Evolutionary conservation across 2,888 invertebrate species (phyloP).

Genomic region (Chloroclystis v-ata): DNA sequence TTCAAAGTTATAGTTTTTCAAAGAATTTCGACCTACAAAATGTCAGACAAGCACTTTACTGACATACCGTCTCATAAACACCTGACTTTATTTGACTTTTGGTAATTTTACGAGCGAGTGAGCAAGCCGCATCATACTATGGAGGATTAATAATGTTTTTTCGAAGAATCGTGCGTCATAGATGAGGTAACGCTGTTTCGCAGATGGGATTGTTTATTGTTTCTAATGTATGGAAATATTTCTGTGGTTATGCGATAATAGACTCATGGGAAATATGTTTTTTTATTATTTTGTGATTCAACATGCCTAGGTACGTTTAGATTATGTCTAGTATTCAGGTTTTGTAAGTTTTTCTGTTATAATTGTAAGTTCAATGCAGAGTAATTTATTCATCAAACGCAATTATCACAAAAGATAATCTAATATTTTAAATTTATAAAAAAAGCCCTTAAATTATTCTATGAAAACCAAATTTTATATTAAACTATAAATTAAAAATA

Average conservation of each 20-base stretch:
- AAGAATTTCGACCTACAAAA: constrained; percentile 45
- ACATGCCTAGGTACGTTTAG: too few species aligned
- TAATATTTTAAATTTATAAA: too few species aligned
- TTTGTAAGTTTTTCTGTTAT: too few species aligned
- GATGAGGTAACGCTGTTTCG: constrained; percentile 24
- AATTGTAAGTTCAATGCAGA: too few species aligned
- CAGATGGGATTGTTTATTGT: constrained; percentile 27
- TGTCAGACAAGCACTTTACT: constrained; percentile 48
- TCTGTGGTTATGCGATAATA: constrained; percentile 7
- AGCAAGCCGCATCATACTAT: constrained; percentile 34
- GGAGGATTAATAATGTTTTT: constrained; percentile 22
- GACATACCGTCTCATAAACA: constrained; percentile 55
- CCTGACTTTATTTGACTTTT: constrained; percentile 59
- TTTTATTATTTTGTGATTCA: too few species aligned
- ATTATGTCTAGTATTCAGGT: too few species aligned
- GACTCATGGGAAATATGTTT: too few species aligned
- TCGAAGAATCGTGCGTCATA: constrained; percentile 27
- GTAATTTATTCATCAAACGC: too few species aligned
- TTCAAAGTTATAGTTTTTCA: constrained; percentile 36
- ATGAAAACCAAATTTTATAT: too few species aligned
- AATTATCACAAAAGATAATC: too few species aligned
- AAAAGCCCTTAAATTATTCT: too few species aligned
- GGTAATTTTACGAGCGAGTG: constrained; percentile 43
- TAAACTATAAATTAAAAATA: too few species aligned
- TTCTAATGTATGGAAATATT: constrained; percentile 22